A percentile compares a stretch with the other conserved stretches of the same genome.
phyloP scores from a whole-genome alignment of 2,888 invertebrate genomes.

The Drosophila mayaguana region DNA sequence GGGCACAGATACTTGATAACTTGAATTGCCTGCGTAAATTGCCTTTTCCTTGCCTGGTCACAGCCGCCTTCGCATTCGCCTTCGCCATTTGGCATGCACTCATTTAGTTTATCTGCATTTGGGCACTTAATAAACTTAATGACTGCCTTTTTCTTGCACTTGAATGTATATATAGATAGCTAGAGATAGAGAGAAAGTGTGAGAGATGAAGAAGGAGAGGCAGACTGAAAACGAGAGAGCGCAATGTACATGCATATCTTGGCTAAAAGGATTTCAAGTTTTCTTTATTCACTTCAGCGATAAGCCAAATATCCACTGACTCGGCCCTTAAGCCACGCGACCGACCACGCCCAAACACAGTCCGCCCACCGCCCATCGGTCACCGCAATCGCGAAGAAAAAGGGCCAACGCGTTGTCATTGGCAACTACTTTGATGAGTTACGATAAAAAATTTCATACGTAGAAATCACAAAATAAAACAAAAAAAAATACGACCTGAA shows the following conservation, averaged over 20 bases:
- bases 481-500: constrained; percentile 5
- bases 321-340: constrained; percentile 1
- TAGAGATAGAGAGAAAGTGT: neutral
- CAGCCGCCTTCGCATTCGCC: constrained; percentile 2
- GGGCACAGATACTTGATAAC: constrained; percentile 11
- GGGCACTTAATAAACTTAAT: constrained; percentile 77
- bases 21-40: constrained; percentile 56
- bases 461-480: constrained; percentile 8
- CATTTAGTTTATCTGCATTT: constrained; percentile 72
- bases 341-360: too few relatives aligned
- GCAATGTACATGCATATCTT: constrained; percentile 41
- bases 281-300: constrained; percentile 32
- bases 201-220: neutral
- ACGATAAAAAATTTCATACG: constrained; percentile 2
- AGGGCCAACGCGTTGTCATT: constrained; percentile 59
- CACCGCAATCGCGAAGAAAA: constrained; percentile 25
- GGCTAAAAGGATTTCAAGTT: constrained; percentile 61
- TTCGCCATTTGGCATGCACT: constrained; percentile 73
- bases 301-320: constrained; percentile 30
- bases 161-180: neutral
- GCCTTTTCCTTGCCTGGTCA: constrained; percentile 31
- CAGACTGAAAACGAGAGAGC: neutral
- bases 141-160: constrained; percentile 53
- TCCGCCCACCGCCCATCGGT: neutral
- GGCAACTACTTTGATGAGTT: constrained; percentile 44